phyloP scores from a whole-genome alignment of 2,888 invertebrate genomes.

The Andrena marginata region DNA sequence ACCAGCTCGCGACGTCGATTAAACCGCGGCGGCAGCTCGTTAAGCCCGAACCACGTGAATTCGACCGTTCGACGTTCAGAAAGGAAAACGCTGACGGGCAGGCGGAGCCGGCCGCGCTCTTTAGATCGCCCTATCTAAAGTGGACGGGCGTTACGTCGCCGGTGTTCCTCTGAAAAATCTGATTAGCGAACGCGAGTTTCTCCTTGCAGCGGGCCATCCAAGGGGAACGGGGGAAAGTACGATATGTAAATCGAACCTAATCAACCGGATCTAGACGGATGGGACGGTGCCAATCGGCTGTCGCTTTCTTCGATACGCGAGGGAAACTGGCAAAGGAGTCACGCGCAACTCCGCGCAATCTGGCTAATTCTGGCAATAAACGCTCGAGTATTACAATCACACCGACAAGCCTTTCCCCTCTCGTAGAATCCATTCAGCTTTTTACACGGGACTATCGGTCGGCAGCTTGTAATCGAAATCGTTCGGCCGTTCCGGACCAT shows the following conservation, averaged over 20 bases:
- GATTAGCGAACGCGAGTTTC: conserved; percentile 62
- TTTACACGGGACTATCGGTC: conserved; percentile 33
- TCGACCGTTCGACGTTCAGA: conserved; percentile 15
- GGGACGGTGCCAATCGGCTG: conserved; percentile 56
- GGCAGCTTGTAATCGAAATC: conserved; percentile 28
- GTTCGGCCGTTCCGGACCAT: conserved; percentile 39
- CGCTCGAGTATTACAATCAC: conserved; percentile 4
- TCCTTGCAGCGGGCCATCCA: conserved; percentile 44
- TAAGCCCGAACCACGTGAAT: conserved; percentile 7
- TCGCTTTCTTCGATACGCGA: conserved; percentile 52
- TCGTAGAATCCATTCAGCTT: conserved; percentile 16
- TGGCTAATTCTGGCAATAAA: conserved; percentile 18
- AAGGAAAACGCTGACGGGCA: not conserved
- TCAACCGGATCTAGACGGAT: conserved; percentile 57
- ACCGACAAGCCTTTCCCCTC: conserved; percentile 19
- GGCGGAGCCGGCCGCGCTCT: not conserved
- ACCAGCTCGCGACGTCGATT: not conserved
- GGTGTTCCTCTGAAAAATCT: conserved; percentile 37
- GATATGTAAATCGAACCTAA: conserved; percentile 68
- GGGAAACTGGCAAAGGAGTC: conserved; percentile 7
- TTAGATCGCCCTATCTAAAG: conserved; percentile 26
- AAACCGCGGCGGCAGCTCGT: conserved; percentile 6
- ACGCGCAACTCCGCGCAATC: conserved; percentile 1
- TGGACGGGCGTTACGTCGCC: conserved; percentile 31
- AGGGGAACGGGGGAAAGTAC: conserved; percentile 63